A percentile compares a stretch with the other conserved stretches of the same genome.
These are phyloP conservation scores for Lepus europaeus DNA, from an alignment of 2,113 vertebrate species.

Conservation along the genomic window DNA sequence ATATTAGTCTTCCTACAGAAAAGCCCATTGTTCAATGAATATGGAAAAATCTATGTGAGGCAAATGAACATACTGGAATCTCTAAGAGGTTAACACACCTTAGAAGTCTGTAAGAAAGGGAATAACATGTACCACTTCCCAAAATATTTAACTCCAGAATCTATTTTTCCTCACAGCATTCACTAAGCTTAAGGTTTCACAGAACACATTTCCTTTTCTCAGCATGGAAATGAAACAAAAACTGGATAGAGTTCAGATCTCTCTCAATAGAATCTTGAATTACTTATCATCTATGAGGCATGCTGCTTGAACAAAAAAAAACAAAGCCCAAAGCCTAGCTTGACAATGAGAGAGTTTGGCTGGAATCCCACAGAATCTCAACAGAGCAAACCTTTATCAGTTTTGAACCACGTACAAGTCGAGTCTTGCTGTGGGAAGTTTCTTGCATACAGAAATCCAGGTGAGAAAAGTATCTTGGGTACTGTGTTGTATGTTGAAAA, in stretches of 20 bases:
- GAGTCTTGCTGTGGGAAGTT: background rate
- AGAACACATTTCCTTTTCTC: slow-evolving; percentile 28
- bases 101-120: background rate
- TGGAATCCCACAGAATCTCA: background rate
- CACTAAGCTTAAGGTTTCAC: background rate
- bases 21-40: background rate
- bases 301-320: background rate
- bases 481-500: background rate
- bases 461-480: background rate
- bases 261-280: background rate
- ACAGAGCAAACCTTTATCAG: background rate
- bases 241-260: background rate
- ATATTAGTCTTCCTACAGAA: background rate
- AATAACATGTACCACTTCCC: background rate
- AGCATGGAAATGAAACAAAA: background rate
- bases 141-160: background rate
- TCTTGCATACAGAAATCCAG: background rate
- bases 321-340: background rate
- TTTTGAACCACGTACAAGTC: background rate
- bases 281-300: background rate
- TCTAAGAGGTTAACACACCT: background rate
- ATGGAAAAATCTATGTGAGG: background rate
- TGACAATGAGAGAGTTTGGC: background rate
- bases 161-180: slow-evolving; percentile 19
- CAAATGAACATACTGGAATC: background rate